Percentiles rank a stretch among this genome's conserved stretches.
Conservation (phyloP, 2,888 invertebrate genomes). For the Tenthredo livida region DNA sequence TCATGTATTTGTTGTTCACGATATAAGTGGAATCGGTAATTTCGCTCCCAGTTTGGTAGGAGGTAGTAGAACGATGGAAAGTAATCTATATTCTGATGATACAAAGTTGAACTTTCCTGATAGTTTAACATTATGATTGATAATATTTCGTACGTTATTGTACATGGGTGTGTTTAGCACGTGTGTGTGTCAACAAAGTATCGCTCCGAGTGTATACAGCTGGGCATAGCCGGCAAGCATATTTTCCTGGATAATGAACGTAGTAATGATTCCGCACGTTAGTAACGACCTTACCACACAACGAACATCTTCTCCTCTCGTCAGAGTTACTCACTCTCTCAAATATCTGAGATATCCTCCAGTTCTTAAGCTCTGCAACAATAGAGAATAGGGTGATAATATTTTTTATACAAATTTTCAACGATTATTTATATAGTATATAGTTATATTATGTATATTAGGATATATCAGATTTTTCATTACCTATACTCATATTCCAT, state of each 20-base stretch:
- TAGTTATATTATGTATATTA: slow-evolving; percentile 33
- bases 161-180: slow-evolving; percentile 80
- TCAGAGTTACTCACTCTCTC: slow-evolving; percentile 81
- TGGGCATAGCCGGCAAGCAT: slow-evolving; percentile 81
- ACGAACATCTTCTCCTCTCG: slow-evolving; percentile 81
- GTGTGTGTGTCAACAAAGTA: slow-evolving; percentile 81
- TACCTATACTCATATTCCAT: slow-evolving; percentile 52
- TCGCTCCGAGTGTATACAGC: slow-evolving; percentile 82
- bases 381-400: slow-evolving; percentile 67
- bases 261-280: slow-evolving; percentile 83
- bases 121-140: background rate
- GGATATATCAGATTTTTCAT: slow-evolving; percentile 46
- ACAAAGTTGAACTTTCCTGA: background rate
- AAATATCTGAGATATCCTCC: slow-evolving; percentile 82
- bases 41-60: background rate
- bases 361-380: slow-evolving; percentile 81
- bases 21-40: background rate
- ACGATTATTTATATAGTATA: background rate
- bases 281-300: slow-evolving; percentile 83
- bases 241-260: slow-evolving; percentile 82
- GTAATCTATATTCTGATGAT: slow-evolving; percentile 16
- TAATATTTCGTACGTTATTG: slow-evolving; percentile 62
- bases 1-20: background rate
- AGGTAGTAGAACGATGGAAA: background rate
- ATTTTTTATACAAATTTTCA: background rate